Conservation (phyloP, 2,113 vertebrate genomes). For the Isurus oxyrinchus region DNA sequence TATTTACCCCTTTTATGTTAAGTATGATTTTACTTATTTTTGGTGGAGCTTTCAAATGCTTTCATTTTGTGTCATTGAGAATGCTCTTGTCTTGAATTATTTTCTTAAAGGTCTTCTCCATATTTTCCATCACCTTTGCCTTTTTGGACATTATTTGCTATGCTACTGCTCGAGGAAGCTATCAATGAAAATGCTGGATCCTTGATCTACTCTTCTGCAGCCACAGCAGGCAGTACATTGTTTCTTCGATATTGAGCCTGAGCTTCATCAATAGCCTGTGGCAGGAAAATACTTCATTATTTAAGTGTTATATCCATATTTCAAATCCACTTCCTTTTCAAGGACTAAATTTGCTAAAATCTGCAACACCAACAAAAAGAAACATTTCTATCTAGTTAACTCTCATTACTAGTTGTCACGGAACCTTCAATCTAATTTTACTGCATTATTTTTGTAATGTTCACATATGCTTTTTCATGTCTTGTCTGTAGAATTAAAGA, state of each 20-base stretch:
- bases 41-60: neutral
- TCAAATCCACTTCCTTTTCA: neutral
- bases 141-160: neutral
- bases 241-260: neutral
- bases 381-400: neutral
- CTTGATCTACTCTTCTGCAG: neutral
- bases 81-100: slow-evolving; percentile 5
- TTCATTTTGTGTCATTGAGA: neutral
- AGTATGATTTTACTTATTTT: neutral
- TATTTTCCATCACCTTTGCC: slow-evolving; percentile 10
- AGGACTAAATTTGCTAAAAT: neutral
- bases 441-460: neutral
- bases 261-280: neutral
- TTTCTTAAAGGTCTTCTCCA: neutral
- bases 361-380: neutral
- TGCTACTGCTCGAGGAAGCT: neutral
- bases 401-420: neutral
- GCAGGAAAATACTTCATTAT: neutral
- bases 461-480: neutral
- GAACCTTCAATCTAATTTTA: neutral
- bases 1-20: neutral
- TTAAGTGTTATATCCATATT: neutral
- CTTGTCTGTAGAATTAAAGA: neutral
- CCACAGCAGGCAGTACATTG: neutral
- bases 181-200: neutral